Evolutionary conservation across 2,797 vertebrate species (phyloP).

Genomic region (Enteromius viviparus): DNA sequence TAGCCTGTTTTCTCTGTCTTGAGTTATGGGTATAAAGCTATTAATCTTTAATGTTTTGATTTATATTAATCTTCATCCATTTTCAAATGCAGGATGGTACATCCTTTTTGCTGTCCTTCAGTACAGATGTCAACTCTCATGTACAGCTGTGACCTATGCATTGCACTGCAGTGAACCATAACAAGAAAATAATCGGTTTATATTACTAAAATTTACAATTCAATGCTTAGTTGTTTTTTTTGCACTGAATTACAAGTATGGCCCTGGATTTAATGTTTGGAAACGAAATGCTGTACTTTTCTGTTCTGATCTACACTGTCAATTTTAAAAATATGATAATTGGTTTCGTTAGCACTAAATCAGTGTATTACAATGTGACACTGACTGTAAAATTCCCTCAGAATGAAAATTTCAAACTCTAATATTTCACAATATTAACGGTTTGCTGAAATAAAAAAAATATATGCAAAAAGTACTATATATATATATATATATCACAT

Average conservation of each 20-base stretch:
- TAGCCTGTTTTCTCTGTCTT: neutral
- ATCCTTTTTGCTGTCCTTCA: neutral
- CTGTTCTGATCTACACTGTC: too few species aligned
- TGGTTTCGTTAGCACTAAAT: neutral
- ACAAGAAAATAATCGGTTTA: neutral
- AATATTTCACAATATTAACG: neutral
- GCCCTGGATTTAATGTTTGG: neutral
- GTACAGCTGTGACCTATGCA: neutral
- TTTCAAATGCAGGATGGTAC: constrained; percentile 14
- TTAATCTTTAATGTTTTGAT: constrained; percentile 22
- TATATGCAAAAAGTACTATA: neutral
- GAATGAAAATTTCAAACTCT: neutral
- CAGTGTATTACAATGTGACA: neutral
- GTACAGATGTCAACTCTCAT: neutral
- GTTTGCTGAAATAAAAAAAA: neutral
- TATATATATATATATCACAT: neutral
- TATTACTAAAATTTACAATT: neutral
- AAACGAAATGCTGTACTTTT: neutral
- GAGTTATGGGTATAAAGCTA: neutral
- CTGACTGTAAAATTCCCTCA: neutral
- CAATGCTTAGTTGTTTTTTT: neutral
- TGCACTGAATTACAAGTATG: neutral
- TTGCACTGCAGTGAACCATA: constrained; percentile 4
- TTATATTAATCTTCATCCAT: constrained; percentile 27
- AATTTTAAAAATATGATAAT: neutral